Evolutionary conservation across 2,888 invertebrate genomes (phyloP), one percentile per base, ranked within the genome.

Genomic region (Pharmacophagus antenor): DNA sequence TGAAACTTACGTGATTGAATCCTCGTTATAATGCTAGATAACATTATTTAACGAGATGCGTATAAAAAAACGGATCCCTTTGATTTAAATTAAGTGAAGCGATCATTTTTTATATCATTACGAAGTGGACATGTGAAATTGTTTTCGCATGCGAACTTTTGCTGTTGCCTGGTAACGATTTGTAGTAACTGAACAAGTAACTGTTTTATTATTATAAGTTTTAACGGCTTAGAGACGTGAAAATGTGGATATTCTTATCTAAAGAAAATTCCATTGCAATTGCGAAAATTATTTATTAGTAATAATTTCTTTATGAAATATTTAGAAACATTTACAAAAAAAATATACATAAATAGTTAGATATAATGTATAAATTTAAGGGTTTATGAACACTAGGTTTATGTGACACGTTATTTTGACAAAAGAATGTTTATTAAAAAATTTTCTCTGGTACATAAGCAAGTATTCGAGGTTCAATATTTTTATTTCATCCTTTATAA

Each of bases 1-100:
- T 44, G 63, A 68, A 67, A 65, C 64, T 65, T 61, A 56, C 65
- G 67, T 77, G 75, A 75, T 72, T 73, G 71, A 73, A 76, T 67
- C 63, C 56, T 31, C 41, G 62, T 63, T 62, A 63, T 51, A 50
- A 31, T 64, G 57, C 54, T 56, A 54, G 58, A 58, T 69, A 68
- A 67, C 65, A 64, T 68, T 69, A 65, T 64, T 57, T 63, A 64
- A 66, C 64, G 63, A 63, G 61, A 63, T 61, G 56, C 48, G 56
- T 53, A 58, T 62, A 62, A 61, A 52, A 61, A 67, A 67, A 62
- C 61, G 61, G 64, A 67, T 74, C 70, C 72, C 69, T 69, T 68
- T 37, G 50, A 20, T 12, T 59, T 52, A 50, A 63, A 62, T 61
- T 55, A 60, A 63, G 62, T 59, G 66, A 64, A 67, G 67, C 71